Conservation (phyloP, 1,140 invertebrate species). For the Drosophila sulfurigaster region DNA sequence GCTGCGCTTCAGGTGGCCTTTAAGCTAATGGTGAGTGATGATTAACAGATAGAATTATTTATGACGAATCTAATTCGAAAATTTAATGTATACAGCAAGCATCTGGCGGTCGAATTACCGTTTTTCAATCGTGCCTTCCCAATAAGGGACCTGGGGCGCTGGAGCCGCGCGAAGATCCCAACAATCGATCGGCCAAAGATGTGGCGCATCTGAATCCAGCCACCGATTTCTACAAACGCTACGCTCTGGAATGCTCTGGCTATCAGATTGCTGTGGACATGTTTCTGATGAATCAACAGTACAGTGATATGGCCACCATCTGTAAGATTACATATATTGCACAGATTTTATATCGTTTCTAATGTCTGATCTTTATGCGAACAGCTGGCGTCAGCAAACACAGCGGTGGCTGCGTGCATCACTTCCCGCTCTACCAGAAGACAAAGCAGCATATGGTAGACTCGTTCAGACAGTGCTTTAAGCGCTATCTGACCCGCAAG, state of each 20-base stretch:
- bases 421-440: conserved; percentile 95
- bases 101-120: conserved; percentile 97
- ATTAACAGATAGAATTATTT: neutral
- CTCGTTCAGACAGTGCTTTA: conserved; percentile 91
- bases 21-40: conserved; percentile 92
- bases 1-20: conserved; percentile 96
- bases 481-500: conserved; percentile 97
- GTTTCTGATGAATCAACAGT: conserved; percentile 97
- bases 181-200: conserved; percentile 92
- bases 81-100: conserved; percentile 87
- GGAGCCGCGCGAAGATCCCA: conserved; percentile 94
- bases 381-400: conserved; percentile 96
- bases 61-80: neutral
- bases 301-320: conserved; percentile 96
- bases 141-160: conserved; percentile 95
- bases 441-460: conserved; percentile 90
- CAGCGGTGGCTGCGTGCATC: conserved; percentile 97
- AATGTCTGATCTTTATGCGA: neutral
- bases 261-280: conserved; percentile 98
- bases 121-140: conserved; percentile 96
- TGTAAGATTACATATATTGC: conserved; percentile 87
- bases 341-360: neutral
- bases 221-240: conserved; percentile 99
- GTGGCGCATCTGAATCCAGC: conserved; percentile 95
- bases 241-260: conserved; percentile 97